phyloP scores from a whole-genome alignment of 2,888 invertebrate genomes.

The Antitype chi region DNA sequence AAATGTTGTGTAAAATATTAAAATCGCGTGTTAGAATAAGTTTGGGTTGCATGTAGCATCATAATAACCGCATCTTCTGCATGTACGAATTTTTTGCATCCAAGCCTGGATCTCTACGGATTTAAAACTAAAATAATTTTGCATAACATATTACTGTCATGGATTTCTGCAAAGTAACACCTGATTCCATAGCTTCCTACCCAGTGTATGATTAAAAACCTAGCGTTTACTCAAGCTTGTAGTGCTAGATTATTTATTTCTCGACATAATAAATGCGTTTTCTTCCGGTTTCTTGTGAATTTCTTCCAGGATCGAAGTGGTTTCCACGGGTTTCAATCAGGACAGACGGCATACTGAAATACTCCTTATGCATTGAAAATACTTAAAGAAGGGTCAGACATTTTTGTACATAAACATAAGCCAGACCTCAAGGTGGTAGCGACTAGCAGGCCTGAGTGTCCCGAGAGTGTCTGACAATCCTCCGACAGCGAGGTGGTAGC shows the following conservation, averaged over 20 bases:
- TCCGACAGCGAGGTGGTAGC: neutral
- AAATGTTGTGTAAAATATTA: neutral
- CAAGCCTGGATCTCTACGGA: neutral
- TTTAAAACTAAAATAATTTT: neutral
- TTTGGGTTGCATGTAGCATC: neutral
- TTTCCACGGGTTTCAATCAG: neutral
- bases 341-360: neutral
- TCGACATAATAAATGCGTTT: neutral
- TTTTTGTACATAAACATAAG: neutral
- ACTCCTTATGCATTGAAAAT: neutral
- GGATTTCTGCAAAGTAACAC: too few relatives aligned
- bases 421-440: neutral
- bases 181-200: neutral
- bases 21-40: neutral
- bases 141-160: too few relatives aligned
- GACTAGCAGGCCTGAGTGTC: neutral
- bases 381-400: neutral
- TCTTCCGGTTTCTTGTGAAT: neutral
- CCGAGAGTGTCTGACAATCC: neutral
- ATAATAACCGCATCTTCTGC: neutral
- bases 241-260: neutral
- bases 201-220: neutral
- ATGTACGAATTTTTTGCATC: too few relatives aligned
- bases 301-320: neutral
- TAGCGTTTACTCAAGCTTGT: neutral